These are phyloP conservation scores for Scaptodrosophila lebanonensis DNA, from an alignment of 1,140 invertebrate genomes.

Conservation along the genomic window DNA sequence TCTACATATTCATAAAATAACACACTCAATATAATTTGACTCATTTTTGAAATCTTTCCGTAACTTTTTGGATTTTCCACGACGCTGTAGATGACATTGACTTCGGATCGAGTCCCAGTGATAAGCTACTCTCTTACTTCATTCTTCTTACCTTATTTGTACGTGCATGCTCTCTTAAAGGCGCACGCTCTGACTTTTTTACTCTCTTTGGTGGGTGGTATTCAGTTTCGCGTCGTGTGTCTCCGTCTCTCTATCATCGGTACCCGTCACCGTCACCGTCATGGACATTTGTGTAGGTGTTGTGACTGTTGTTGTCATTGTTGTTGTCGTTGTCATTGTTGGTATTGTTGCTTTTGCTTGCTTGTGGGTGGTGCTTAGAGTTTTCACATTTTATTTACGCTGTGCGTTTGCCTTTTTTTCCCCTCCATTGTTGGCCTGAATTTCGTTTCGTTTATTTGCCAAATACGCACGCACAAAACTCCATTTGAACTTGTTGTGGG, in stretches of 20 bases:
- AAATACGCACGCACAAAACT: constrained; percentile 36
- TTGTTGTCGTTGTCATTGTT: constrained; percentile 6
- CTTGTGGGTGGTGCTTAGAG: constrained; percentile 56
- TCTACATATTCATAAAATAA: no score
- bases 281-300: constrained; percentile 5
- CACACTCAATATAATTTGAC: no score
- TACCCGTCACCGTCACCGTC: background rate
- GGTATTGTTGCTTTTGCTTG: constrained; percentile 4
- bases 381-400: constrained; percentile 5
- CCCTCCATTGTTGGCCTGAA: constrained; percentile 15
- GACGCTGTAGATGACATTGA: no score
- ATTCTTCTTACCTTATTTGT: no score
- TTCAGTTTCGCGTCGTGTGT: no score
- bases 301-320: constrained; percentile 12
- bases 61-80: no score
- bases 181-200: background rate
- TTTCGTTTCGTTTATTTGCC: constrained; percentile 44
- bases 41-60: no score
- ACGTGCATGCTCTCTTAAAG: background rate
- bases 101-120: no score
- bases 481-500: constrained; percentile 18
- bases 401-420: constrained; percentile 8
- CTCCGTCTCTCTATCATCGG: constrained; percentile 9
- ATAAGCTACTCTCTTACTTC: no score
- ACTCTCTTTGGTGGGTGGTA: constrained; percentile 45